Evolutionary conservation across 1,140 invertebrate genomes (phyloP).

Genomic region (Drosophila serrata): DNA sequence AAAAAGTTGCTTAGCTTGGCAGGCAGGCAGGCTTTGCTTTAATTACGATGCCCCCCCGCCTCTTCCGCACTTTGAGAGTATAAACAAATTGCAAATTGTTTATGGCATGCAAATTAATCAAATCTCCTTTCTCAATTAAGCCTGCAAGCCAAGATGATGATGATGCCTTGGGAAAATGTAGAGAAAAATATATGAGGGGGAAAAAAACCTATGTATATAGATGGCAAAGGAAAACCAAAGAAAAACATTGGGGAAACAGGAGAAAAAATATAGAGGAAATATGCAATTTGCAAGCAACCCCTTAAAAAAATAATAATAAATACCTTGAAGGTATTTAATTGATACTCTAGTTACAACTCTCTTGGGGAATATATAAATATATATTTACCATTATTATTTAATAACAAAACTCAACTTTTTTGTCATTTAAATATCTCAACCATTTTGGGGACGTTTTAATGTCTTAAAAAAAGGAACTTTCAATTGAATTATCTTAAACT

Average conservation of each 20-base stretch:
- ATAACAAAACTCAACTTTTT: neutral
- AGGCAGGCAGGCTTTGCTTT: conserved; percentile 76
- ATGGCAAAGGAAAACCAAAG: conserved; percentile 6
- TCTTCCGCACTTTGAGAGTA: conserved; percentile 64
- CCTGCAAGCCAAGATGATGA: conserved; percentile 35
- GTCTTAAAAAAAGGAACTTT: neutral
- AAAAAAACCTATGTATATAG: neutral
- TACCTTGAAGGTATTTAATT: neutral
- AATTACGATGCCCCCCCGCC: conserved; percentile 53
- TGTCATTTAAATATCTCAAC: neutral
- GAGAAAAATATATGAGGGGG: neutral
- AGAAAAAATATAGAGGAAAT: neutral
- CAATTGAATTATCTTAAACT: neutral
- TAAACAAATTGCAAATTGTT: conserved; percentile 82
- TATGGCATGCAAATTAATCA: conserved; percentile 82
- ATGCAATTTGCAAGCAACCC: neutral
- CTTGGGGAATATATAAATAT: neutral
- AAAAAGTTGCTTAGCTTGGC: conserved; percentile 56
- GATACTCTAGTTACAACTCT: neutral
- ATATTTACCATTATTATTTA: neutral
- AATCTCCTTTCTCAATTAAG: conserved; percentile 80
- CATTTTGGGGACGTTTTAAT: neutral
- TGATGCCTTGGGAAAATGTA: conserved; percentile 3
- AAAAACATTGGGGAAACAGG: conserved; percentile 1
- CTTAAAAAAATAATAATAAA: neutral